Conservation (phyloP, 2,888 invertebrate species). For the Thyatira batis region DNA sequence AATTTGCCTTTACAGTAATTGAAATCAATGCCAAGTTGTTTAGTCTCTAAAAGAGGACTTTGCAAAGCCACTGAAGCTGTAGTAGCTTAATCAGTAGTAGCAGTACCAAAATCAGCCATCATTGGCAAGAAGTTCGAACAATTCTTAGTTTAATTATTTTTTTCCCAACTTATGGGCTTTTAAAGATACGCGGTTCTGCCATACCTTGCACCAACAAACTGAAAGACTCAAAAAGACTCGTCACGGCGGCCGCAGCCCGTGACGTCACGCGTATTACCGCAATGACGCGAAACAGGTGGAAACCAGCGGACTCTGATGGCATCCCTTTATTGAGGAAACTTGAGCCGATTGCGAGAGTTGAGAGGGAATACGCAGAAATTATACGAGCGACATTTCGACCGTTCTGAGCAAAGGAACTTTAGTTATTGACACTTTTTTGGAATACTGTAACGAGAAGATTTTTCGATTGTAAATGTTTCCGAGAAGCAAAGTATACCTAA, state of each 20-base stretch:
- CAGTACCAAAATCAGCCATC: no score
- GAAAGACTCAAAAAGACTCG: constrained; percentile 3
- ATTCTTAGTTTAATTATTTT: no score
- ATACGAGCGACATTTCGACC: neutral
- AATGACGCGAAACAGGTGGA: constrained; percentile 42
- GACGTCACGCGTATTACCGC: constrained; percentile 18
- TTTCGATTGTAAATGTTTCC: no score
- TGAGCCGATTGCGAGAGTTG: constrained; percentile 13
- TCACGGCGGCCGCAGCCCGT: constrained; percentile 3
- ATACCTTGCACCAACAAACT: neutral
- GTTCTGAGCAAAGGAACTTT: neutral
- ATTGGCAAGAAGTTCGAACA: no score
- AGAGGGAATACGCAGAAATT: neutral
- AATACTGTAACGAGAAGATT: no score
- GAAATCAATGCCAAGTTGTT: no score
- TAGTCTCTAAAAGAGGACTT: no score
- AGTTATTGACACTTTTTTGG: neutral
- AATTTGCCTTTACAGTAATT: no score
- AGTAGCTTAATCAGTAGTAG: no score
- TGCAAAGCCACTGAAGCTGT: no score
- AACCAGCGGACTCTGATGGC: constrained; percentile 28
- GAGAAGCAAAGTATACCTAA: no score
- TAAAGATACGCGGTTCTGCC: neutral
- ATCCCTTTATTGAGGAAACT: constrained; percentile 17
- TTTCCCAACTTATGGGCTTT: no score